Base-by-base conservation (phyloP, 2,888 invertebrate genomes). In the Metopia argyrocephala region DNA sequence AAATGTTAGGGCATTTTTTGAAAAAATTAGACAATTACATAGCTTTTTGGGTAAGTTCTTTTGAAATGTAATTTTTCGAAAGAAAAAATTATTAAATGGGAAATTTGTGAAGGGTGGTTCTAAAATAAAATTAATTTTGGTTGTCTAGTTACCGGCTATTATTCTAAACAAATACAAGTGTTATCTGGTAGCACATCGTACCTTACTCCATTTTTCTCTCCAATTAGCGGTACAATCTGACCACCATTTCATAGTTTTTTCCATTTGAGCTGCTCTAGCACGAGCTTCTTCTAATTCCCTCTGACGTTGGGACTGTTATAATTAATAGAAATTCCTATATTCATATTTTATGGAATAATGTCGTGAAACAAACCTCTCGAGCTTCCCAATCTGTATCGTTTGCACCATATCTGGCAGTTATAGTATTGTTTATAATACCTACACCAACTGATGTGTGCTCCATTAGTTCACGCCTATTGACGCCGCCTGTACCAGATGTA, bases 171-270 rank as follows among this genome's bases (percentile, higher is more conserved):
- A 12, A 7, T 12, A 31, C 31, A 1, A 31, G 52, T 76, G 12
- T 45, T 45, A 28, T n/a, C n/a, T n/a, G n/a, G n/a, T n/a, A n/a
- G n/a, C n/a, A n/a, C n/a, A n/a, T n/a, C 73, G 85, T 83, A 91
- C 96, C 93, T 98, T 94, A 91, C 96, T 96, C 98, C 98, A 99
- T 88, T 98, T 98, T 89, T 96, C 96, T 45, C 97, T 92, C 97
- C 97, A 97, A 89, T 96, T 96, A 0, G 98, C 97, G 0, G 98
- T 98, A 89, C 99, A 99, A 90, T 98, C 98, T 66, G 96, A 98
- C 98, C 95, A 99, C 98, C 98, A 99, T 78, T 98, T 92, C 98
- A 99, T 98, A 0, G 98, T 99, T 91, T 98, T 98, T 90, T 99
- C 99, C 99, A 99, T 99, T 91, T 99, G 98, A 0, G 97, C 95